phyloP scores from a whole-genome alignment of 2,113 vertebrate species.

The Mastomys natalensis region DNA sequence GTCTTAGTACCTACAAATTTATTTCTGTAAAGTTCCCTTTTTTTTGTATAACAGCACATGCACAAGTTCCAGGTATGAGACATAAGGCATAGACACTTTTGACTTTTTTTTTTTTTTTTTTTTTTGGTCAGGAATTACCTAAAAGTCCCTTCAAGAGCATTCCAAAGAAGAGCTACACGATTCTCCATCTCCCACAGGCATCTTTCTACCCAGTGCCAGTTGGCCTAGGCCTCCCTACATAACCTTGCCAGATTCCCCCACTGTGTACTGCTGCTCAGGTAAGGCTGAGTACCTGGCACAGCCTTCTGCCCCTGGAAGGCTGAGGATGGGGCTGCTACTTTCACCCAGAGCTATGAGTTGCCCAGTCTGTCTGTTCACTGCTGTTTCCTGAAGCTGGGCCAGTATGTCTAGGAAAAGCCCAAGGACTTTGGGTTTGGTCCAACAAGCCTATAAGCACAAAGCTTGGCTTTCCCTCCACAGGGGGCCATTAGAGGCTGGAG shows the following conservation, averaged over 20 bases:
- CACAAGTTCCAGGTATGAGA: background rate
- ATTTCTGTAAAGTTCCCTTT: background rate
- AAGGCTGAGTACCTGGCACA: conserved; percentile 18
- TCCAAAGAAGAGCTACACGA: background rate
- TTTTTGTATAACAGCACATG: background rate
- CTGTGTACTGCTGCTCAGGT: background rate
- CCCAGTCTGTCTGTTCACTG: conserved; percentile 32
- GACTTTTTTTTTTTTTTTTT: too few species aligned
- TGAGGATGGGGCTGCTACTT: background rate
- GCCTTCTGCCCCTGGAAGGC: conserved; percentile 7
- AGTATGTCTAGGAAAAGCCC: conserved; percentile 37
- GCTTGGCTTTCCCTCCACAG: conserved; percentile 42
- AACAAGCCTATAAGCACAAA: conserved; percentile 19
- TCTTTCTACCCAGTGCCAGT: background rate
- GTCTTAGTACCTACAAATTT: conserved; percentile 8
- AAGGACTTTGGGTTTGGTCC: conserved; percentile 41
- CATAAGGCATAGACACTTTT: background rate
- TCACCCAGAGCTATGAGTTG: conserved; percentile 2
- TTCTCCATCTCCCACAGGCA: background rate
- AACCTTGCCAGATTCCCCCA: conserved; percentile 23
- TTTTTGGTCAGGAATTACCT: background rate
- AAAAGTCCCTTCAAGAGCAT: background rate
- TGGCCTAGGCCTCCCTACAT: background rate
- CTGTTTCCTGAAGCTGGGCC: conserved; percentile 62
- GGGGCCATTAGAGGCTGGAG: conserved; percentile 17